Base-by-base conservation (phyloP, 2,113 vertebrate species). In the Campylomormyrus tamandua region DNA sequence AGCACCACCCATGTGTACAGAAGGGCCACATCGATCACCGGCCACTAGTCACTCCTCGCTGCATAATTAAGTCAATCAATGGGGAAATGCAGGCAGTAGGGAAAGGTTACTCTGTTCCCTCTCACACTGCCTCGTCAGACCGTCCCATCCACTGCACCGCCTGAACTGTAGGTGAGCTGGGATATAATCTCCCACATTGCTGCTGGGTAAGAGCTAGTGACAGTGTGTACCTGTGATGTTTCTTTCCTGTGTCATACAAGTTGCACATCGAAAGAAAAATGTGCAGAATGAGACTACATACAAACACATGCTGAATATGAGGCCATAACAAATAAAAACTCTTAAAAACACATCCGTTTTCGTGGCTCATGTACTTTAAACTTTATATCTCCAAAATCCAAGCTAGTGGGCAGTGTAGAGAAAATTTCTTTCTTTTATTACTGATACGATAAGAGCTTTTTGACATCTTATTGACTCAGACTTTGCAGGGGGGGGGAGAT, bases 31-130 rank as follows among this genome's bases (percentile, higher is more conserved):
- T 88, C n/a, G 87, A 88, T 88, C 58, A 45, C 42, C 1, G 62
- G 62, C 4, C 27, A 13, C 15, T 8, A 31, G 6, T 58, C 92
- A 91, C 91, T 92, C 89, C 92, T 92, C 94, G 93, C 93, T 92
- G 94, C 90, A 94, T 94, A 94, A 94, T 93, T 92, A 94, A 94
- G 93, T 92, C 91, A 95, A 96, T 96, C 94, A 94, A 95, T 95
- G 95, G 92, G 94, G 87, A 90, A 93, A 92, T 94, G 93, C 93
- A 92, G 93, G 94, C 95, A 90, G 94, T 95, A 96, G 95, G 95
- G 95, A 95, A 96, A 96, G 95, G 96, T 95, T 94, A 94, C 88
- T 93, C 89, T 94, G 94, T 94, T 93, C 93, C 94, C 94, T 93
- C 9, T 27, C 62, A 66, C 9, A 66, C n/a, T 31, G 62, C 62